These are phyloP conservation scores for Coelinius sp. DNA, from an alignment of 2,888 invertebrate species.

Conservation along the genomic window DNA sequence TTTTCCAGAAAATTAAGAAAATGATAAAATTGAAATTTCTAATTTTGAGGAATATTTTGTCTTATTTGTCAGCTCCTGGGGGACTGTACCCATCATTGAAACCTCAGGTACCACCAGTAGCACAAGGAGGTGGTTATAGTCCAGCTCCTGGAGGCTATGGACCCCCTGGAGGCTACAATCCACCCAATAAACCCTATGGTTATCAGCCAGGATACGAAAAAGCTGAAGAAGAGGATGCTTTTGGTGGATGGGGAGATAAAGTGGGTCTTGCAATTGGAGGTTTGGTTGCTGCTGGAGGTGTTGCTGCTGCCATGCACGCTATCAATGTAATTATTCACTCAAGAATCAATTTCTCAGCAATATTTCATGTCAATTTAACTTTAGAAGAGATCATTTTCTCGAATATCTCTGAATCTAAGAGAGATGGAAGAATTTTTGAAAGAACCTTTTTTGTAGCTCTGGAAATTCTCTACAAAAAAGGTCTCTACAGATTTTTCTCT, in stretches of 20 bases:
- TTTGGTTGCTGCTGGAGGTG: slow-evolving; percentile 66
- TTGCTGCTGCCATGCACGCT: slow-evolving; percentile 66
- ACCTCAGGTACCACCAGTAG: slow-evolving; percentile 48
- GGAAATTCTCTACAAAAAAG: too few relatives aligned
- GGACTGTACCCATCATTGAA: slow-evolving; percentile 63
- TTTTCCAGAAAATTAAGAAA: not conserved
- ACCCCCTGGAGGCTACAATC: slow-evolving; percentile 53
- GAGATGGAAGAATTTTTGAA: too few relatives aligned
- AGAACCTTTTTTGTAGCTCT: too few relatives aligned
- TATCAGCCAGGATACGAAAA: slow-evolving; percentile 58
- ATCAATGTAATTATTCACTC: slow-evolving; percentile 54
- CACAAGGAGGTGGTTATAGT: slow-evolving; percentile 48
- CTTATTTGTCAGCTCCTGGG: slow-evolving; percentile 57
- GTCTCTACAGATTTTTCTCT: too few relatives aligned
- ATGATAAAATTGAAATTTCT: not conserved
- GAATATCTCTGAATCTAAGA: too few relatives aligned
- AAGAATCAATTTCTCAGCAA: too few relatives aligned
- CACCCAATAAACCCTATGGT: slow-evolving; percentile 52
- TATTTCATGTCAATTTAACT: too few relatives aligned
- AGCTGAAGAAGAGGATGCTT: slow-evolving; percentile 59
- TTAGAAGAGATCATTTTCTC: slow-evolving; percentile 4
- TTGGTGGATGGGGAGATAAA: slow-evolving; percentile 64
- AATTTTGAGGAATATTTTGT: slow-evolving; percentile 4
- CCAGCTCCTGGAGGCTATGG: slow-evolving; percentile 53
- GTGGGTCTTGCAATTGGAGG: slow-evolving; percentile 66